Conservation (phyloP, 2,113 vertebrate species). For the Phyllostomus discolor region DNA sequence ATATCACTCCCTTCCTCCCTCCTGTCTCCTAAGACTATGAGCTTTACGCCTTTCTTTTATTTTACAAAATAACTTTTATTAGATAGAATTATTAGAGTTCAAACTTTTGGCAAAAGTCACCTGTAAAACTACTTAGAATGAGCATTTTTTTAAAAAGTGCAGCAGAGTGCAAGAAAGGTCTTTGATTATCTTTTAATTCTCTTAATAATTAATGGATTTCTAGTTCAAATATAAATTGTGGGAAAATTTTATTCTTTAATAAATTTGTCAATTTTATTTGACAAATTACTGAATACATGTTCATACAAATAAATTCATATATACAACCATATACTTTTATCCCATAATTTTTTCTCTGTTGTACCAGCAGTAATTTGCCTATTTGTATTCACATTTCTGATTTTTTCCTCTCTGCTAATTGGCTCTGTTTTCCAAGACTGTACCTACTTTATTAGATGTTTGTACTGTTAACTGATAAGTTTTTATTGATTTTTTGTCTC, state of each 20-base stretch:
- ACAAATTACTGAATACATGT: not conserved
- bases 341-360: not conserved
- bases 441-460: not conserved
- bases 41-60: not conserved
- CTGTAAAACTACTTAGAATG: not conserved
- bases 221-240: not conserved
- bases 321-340: not conserved
- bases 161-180: not conserved
- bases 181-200: not conserved
- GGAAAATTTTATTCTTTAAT: not conserved
- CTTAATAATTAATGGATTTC: not conserved
- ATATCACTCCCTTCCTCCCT: not conserved
- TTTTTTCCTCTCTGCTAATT: not conserved
- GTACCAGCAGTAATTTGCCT: not conserved
- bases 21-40: not conserved
- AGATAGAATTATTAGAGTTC: not conserved
- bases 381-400: not conserved
- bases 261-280: not conserved
- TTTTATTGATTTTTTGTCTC: not conserved
- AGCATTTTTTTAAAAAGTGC: not conserved
- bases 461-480: not conserved
- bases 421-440: not conserved
- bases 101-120: not conserved
- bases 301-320: not conserved
- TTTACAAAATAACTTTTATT: not conserved